Base-by-base conservation (phyloP, 2,888 invertebrate species). In the Clostera curtula region DNA sequence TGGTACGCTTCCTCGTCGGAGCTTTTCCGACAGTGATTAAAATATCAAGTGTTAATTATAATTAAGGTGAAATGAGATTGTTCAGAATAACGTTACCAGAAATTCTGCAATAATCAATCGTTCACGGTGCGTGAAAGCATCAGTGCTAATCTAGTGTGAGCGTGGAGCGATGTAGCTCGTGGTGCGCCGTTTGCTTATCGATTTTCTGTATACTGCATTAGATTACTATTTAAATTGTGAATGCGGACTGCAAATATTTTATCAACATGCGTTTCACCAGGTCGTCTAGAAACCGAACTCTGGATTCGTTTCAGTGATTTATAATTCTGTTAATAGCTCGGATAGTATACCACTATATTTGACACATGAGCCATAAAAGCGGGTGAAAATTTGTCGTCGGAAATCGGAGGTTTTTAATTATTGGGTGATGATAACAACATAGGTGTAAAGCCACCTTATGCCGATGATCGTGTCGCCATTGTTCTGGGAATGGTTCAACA, bases 141-240 rank as follows among this genome's bases (percentile, higher is more conserved):
- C 50, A 52, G 51, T 56, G 60, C 56, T 52, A 66, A 56, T 61
- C 56, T 43, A 63, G 63, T 58, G 66, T 52, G 58, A 61, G 56
- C 56, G 60, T 56, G 49, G 47, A 58, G 60, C 64, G 54, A 65
- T 68, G 68, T 70, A 69, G 67, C 68, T 69, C 68, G 70, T 69
- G 69, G 63, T 71, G 70, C 70, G 71, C 65, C 61, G 74, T 72
- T 73, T 71, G 70, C 71, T 74, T 82, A 82, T 82, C 77, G 82
- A 82, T 82, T 82, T 80, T 82, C 76, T 71, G 70, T 66, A 70
- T 75, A 73, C 82, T 74, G 82, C 77, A 80, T 76, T 74, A 75
- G 72, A 72, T 70, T 67, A 71, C 68, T 63, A 64, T 68, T 70
- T 60, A 65, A 70, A 71, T 65, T 59, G 73, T 73, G 74, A 69